Percentiles rank a stretch among this genome's conserved stretches.
Conservation (phyloP, 2,113 vertebrate genomes). For the Lathamus discolor region DNA sequence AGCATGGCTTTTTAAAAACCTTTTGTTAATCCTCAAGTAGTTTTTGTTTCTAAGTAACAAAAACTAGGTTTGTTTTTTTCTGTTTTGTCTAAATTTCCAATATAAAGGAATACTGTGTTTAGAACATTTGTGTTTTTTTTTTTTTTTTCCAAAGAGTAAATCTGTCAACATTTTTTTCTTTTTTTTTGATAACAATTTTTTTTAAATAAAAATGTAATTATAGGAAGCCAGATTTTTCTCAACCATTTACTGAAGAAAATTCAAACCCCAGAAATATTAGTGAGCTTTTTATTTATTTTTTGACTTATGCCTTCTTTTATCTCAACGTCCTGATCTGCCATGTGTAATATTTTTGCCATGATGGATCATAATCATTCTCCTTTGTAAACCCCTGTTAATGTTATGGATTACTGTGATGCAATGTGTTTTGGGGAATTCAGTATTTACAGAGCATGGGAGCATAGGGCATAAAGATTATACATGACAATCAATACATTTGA, state of each 20-base stretch:
- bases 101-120: neutral
- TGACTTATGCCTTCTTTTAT: neutral
- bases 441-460: neutral
- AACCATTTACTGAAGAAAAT: neutral
- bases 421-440: neutral
- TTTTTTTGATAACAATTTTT: neutral
- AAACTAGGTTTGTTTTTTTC: neutral
- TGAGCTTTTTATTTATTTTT: neutral
- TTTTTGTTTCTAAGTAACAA: neutral
- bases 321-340: neutral
- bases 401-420: neutral
- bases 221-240: neutral
- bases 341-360: accelerated
- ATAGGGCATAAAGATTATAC: neutral
- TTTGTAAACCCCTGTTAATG: neutral
- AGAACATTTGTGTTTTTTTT: neutral
- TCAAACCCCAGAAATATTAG: neutral
- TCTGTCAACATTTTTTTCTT: neutral
- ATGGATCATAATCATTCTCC: neutral
- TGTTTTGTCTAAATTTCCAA: neutral
- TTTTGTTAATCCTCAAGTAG: neutral
- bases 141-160: neutral
- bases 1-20: neutral
- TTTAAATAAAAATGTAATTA: neutral
- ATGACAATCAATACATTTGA: neutral